Evolutionary conservation across 1,140 invertebrate species (phyloP), one percentile per base, ranked within the genome.

Genomic region (Arion vulgaris): DNA sequence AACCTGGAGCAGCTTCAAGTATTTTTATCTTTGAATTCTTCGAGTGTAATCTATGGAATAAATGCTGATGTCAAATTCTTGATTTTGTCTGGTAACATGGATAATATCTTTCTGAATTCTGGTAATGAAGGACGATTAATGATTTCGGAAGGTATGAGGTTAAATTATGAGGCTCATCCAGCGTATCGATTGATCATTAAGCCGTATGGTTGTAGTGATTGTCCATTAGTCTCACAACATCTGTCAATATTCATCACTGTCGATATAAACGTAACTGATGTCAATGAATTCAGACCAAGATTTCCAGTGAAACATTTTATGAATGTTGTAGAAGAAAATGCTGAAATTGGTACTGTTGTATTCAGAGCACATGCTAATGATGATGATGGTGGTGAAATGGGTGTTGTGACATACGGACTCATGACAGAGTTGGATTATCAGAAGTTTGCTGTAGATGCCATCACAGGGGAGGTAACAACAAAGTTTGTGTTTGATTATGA

Each of bases 11-110:
- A 96, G 34, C 96, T 96, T 19, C 96, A 95, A 0, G 77, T 81
- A 0, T 88, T 92, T 49, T 36, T 90, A 19, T 81, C 84, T 32
- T 87, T 92, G 15, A 80, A 78, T 45, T 89, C 91, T 9, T 82
- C 77, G 13, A 90, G 92, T 83, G 69, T 72, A 32, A 91, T 92
- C 69, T 73, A 69, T 26, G 90, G 88, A 17, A 96, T 96, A 19
- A 98, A 99, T 92, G 97, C 97, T 1, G 90, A 96, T 34, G 96
- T 99, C 0, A 97, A 96, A 0, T 99, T 98, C 90, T 97, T 98
- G 90, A 93, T 99, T 28, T 95, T 96, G 0, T 95, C 95, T 32
- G 96, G 96, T 26, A 90, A 92, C 39, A 95, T 96, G 83, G 94
- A 95, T 23, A 96, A 97, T 80, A 92, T 97, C 49, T 98, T 99